Percentiles rank a stretch among this genome's conserved stretches.
These are phyloP conservation scores for Albula glossodonta DNA, from an alignment of 2,113 vertebrate species.

Conservation along the genomic window DNA sequence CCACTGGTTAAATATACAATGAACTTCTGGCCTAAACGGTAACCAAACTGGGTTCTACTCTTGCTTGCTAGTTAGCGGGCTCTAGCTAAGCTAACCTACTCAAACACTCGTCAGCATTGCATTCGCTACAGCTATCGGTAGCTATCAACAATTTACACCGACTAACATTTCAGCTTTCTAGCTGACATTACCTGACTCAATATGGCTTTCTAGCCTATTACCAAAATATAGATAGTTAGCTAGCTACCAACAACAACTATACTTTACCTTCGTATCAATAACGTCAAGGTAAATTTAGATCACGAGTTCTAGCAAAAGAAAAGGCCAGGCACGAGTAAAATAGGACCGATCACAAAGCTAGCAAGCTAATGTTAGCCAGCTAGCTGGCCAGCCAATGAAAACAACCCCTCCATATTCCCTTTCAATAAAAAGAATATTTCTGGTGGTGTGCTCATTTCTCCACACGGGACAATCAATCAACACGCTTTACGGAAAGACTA, in stretches of 20 bases:
- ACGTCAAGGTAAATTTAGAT: neutral
- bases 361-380: neutral
- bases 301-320: neutral
- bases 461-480: neutral
- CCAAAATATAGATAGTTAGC: neutral
- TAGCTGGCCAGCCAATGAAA: slow-evolving; percentile 14
- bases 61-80: neutral
- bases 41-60: neutral
- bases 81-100: neutral
- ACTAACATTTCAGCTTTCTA: neutral
- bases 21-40: neutral
- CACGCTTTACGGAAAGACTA: neutral
- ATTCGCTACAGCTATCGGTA: neutral
- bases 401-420: slow-evolving; percentile 15
- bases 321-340: neutral
- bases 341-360: neutral
- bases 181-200: neutral
- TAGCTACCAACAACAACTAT: neutral
- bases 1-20: neutral
- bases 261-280: neutral
- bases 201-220: neutral
- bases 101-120: neutral
- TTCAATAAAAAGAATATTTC: slow-evolving; percentile 8
- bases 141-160: neutral
- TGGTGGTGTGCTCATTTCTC: neutral